Evolutionary conservation across 2,888 invertebrate genomes (phyloP).

Genomic region (Oscheius sp.): DNA sequence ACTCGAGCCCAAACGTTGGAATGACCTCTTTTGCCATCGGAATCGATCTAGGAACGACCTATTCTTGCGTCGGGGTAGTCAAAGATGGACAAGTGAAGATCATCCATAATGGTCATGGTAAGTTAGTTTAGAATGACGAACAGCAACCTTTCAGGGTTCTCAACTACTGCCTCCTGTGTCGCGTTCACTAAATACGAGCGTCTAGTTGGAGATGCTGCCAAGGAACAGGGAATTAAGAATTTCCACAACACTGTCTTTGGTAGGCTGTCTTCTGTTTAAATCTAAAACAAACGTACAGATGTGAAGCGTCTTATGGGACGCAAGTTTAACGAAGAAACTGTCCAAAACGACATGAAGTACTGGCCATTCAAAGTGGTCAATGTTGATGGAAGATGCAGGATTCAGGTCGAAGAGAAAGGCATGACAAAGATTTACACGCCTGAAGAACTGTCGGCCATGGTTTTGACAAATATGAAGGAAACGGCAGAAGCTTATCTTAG

Average conservation of each 20-base stretch:
- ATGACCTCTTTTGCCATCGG: conserved; percentile 64
- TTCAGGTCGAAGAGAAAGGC: conserved; percentile 82
- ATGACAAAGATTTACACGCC: no score
- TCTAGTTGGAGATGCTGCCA: conserved; percentile 76
- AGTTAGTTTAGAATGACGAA: conserved; percentile 62
- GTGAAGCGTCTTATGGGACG: conserved; percentile 76
- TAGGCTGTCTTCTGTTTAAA: conserved; percentile 42
- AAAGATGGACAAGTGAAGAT: conserved; percentile 77
- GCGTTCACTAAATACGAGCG: conserved; percentile 77
- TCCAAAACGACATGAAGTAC: conserved; percentile 73
- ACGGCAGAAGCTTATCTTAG: no score
- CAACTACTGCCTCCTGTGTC: conserved; percentile 77
- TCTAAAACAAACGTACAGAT: not conserved
- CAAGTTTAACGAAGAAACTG: conserved; percentile 75
- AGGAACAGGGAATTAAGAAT: conserved; percentile 77
- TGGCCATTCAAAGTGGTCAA: conserved; percentile 76
- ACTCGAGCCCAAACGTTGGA: no score
- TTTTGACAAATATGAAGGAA: no score
- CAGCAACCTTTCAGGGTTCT: conserved; percentile 70
- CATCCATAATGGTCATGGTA: conserved; percentile 77
- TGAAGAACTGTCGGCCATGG: no score
- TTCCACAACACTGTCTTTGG: conserved; percentile 76
- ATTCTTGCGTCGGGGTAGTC: conserved; percentile 74
- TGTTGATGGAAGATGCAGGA: conserved; percentile 42
- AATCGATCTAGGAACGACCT: conserved; percentile 74